Base-by-base conservation (phyloP, 1,140 invertebrate species). In the Lepidurus arcticus region DNA sequence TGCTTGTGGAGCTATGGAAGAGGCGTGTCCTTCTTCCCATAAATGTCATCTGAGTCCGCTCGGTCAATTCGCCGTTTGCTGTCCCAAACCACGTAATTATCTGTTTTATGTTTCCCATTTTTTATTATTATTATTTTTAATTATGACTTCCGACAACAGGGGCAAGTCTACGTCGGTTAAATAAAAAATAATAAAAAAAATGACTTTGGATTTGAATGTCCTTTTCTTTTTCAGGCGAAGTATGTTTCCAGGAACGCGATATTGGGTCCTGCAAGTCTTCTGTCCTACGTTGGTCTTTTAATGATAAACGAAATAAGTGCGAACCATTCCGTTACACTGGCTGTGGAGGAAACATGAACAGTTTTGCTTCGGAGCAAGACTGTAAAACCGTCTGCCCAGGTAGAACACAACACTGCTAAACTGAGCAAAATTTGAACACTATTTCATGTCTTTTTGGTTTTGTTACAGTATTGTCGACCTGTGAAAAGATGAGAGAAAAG, bases 301-400 rank as follows among this genome's bases (percentile, higher is more conserved):
- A 94, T 84, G 87, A 91, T 5, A 89, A 90, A 80, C 88, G 87
- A 21, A 94, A 95, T 82, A 88, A 88, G 79, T 94, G 92, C 84
- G 89, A 94, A 80, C 85, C 89, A 21, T 90, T 93, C 81, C 84
- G 84, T 0, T 93, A 91, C 82, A 88, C 88, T 11, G 91, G 91
- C 43, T 92, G 91, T 80, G 91, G 91, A 53, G 91, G 93, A 73
- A 96, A 94, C 82, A 91, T 94, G 82, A 98, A 97, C 85, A 92
- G 94, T 81, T 98, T 97, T 88, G 90, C 92, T 44, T 92, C 90
- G 47, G 90, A 93, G 80, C 86, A 90, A 16, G 91, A 94, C 80
- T 98, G 96, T 84, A 91, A 92, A 81, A 86, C 89, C 6, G 90
- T 93, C 4, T 96, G 94, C 84, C 92, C 92, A 80, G 89, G 86